Conservation (phyloP, 2,888 invertebrate species). For the Icerya purchasi region DNA sequence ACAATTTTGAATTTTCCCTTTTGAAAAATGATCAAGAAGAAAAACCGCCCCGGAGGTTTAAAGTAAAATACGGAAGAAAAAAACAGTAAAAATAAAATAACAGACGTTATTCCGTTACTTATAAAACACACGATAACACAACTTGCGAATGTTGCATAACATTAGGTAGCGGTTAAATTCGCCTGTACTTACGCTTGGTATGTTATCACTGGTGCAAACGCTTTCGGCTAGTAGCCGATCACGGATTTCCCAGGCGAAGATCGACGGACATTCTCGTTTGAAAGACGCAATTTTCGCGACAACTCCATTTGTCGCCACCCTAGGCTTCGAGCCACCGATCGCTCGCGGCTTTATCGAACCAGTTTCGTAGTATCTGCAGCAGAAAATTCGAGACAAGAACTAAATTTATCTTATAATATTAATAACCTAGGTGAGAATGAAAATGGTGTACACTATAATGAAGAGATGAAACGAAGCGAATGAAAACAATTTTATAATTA, state of each 20-base stretch:
- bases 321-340: constrained; percentile 89
- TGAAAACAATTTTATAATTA: not conserved
- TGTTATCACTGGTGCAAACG: constrained; percentile 92
- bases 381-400: no score
- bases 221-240: constrained; percentile 83
- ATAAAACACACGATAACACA: no score
- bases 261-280: constrained; percentile 91
- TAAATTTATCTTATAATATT: not conserved
- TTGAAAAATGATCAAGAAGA: no score
- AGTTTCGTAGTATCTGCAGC: constrained; percentile 82
- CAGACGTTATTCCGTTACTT: no score
- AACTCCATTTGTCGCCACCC: constrained; percentile 82
- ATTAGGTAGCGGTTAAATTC: no score
- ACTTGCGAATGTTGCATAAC: no score
- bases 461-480: not conserved
- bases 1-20: no score
- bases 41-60: no score
- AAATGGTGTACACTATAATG: not conserved
- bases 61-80: no score
- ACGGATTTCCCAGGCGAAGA: constrained; percentile 96
- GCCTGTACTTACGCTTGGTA: constrained; percentile 78
- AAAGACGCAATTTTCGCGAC: constrained; percentile 90
- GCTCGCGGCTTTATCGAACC: constrained; percentile 92
- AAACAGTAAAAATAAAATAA: no score
- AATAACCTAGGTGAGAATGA: not conserved